Evolutionary conservation across 1,140 invertebrate genomes (phyloP), one percentile per base, ranked within the genome.

Genomic region (Megalonaias nervosa): DNA sequence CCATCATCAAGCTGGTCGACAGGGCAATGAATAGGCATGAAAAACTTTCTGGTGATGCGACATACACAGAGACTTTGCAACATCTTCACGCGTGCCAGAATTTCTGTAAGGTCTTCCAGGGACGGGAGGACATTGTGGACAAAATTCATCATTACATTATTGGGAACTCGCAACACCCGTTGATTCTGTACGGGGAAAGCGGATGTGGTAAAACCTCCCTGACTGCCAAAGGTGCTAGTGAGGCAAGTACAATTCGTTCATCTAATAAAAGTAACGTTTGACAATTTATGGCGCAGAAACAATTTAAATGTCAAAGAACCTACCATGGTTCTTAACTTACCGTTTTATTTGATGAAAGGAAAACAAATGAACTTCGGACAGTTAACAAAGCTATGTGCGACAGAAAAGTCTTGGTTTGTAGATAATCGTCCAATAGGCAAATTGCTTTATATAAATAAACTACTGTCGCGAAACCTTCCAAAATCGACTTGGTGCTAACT

Each of bases 201-300:
- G 98, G 98, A 55, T 99, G 97, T 88, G 98, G 98, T 1, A 99
- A 99, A 92, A 99, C 98, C 6, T 99, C 98, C 6, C 92, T 99
- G 1, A 91, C 99, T 71, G 96, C 98, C 6, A 98, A 98, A 92
- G 95, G 95, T 75, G 96, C 97, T 5, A 95, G 96, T 69, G 93
- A 96, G 90, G 88, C 92, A 73, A 76, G 86, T 58, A 48, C 6
- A 48, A 48, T 48, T 48, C 0, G 2, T 48, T 9, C 11, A 4
- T 48, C 38, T 48, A 5, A 11, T 48, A 48, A 48, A 48, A 48
- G 38, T 48, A 48, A 48, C 6, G 5, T 48, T 48, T 48, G 38
- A 48, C 38, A 48, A 48, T 48, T 48, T 48, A 11, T 48, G 11
- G 5, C 38, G 38, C 38, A 48, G 11, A 11, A 48, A 48, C 6